Evolutionary conservation across 2,113 vertebrate species (phyloP), one percentile per base, ranked within the genome.

Genomic region (Gobio gobio): DNA sequence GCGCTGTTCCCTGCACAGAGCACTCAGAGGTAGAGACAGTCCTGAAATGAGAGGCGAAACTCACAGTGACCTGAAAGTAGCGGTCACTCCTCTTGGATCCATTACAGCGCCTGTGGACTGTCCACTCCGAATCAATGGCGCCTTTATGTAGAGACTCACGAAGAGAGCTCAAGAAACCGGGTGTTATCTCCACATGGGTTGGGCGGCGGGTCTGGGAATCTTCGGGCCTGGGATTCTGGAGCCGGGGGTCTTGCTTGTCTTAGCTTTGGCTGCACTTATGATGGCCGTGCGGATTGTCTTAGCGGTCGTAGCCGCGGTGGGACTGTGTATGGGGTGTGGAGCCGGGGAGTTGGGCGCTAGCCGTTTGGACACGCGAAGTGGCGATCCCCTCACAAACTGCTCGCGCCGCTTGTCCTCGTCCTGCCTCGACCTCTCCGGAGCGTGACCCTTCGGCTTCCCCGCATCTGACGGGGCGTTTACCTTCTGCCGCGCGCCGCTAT

Each of bases 271-370:
- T 29, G 93, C 93, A 1, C 92, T 90, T 85, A 94, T 93, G 63
- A 94, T 93, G n/a, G 94, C 86, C 0, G 94, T 94, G 78, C 95
- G 93, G 86, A 95, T 91, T 5, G 91, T 94, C 90, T 95, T 95
- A 13, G 94, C 92, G 0, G 91, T 93, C 26, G 90, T 93, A 72
- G 92, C 86, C 0, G 93, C 89, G 24, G 93, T 91, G 0, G 93
- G 92, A 73, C 90, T 93, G 83, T 89, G 89, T 36, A 89, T 40
- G 0, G 89, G 0, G 89, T 85, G 18, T 80, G 88, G 79, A 20
- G 81, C 81, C 74, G 87, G 91, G 68, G 88, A 87, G 84, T 92
- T 93, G 0, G 94, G 91, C 7, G 94, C 92, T 0, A 95, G 68
- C 20, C 95, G 90, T 84, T 94, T 95, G 5, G 95, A 91, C 58